Base-by-base conservation (phyloP, 2,888 invertebrate species). In the Lucinisca nassula region DNA sequence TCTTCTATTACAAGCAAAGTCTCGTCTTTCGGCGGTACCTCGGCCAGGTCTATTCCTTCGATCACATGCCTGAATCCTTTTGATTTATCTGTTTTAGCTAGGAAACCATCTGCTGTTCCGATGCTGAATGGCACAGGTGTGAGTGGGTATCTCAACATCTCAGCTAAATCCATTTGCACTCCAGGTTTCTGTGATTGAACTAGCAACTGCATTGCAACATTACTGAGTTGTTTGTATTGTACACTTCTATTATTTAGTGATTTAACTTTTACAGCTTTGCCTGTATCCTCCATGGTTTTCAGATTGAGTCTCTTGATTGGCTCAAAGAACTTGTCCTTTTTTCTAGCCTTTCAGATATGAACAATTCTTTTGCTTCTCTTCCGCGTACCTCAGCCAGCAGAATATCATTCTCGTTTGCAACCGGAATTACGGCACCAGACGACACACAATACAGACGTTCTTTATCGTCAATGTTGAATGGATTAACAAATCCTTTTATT, bases 401-500 rank as follows among this genome's bases (percentile, higher is more conserved):
- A 61, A 88, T 37, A 49, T 80, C 80, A 45, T 27, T 35, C 27
- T 75, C 77, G 67, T 35, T 35, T 17, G 49, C 67, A 21, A 14
- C 12, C 17, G 86, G 78, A 17, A 79, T 82, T n/a, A 12, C 24
- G 24, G 82, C 83, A 27, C 85, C 85, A 21, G 87, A 90, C 30
- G 85, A 87, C 3, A n/a, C n/a, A 89, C 79, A 77, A 35, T 79
- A 77, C n/a, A 91, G 72, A 10, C 79, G 37, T 3, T 83, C 83
- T 37, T 89, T 83, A 27, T 85, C 78, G 27, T 75, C 76, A 21
- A 84, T 51, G 4, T 24, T 37, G 49, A 91, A 91, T 45, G 90
- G 90, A 72, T 90, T 86, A 6, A 80, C 76, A 73, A 87, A 91
- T 21, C 87, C 58, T 8, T 49, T 35, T 14, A 90, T 70, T 17